A percentile compares a stretch with the other conserved stretches of the same genome.
phyloP scores from a whole-genome alignment of 2,888 invertebrate genomes.

The Norana najaformis region DNA sequence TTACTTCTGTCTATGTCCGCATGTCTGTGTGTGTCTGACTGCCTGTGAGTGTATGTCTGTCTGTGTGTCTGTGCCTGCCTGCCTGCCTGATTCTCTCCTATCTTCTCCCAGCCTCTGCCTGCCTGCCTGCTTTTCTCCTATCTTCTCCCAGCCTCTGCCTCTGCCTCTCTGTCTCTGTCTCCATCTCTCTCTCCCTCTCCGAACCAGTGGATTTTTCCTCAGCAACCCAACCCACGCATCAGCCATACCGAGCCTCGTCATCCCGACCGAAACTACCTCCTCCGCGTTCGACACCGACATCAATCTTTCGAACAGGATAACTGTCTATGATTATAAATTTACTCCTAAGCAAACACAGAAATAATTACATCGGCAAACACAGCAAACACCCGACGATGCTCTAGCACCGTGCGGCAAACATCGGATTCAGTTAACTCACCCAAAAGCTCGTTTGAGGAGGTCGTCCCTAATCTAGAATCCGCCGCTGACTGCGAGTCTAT shows the following conservation, averaged over 20 bases:
- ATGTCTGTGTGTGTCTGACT: neutral
- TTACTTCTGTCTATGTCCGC: too few species aligned
- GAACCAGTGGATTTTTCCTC: neutral
- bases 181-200: neutral
- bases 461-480: neutral
- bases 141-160: neutral
- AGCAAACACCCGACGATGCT: too few species aligned
- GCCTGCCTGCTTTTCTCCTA: neutral
- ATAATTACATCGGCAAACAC: neutral
- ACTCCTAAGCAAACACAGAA: neutral
- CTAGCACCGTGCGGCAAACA: neutral
- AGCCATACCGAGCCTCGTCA: neutral
- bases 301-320: too few species aligned
- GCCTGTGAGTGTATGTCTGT: neutral
- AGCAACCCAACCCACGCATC: neutral
- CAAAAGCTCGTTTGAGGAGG: neutral
- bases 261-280: neutral
- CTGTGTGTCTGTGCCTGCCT: neutral
- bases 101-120: neutral
- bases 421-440: neutral
- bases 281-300: neutral
- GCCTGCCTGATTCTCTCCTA: neutral
- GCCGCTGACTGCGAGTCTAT: neutral
- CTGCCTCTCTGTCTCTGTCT: neutral
- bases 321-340: neutral